Conservation (phyloP, 2,888 invertebrate species). For the Cerceris rybyensis region DNA sequence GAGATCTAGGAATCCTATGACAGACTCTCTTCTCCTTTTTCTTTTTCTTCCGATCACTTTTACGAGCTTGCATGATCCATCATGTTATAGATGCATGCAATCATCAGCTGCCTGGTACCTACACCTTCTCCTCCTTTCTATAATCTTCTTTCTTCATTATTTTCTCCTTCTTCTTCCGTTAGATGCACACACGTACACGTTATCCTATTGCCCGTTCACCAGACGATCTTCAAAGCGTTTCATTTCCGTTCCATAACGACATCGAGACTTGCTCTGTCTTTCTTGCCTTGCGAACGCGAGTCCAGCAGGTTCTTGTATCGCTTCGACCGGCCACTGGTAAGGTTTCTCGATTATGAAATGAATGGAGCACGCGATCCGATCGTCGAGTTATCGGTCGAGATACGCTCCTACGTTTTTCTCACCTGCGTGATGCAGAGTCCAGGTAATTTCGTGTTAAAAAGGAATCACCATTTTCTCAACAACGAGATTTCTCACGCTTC, state of each 20-base stretch:
- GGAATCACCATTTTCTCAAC: no score
- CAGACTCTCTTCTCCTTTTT: slow-evolving; percentile 51
- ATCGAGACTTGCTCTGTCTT: slow-evolving; percentile 28
- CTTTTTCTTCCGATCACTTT: slow-evolving; percentile 59
- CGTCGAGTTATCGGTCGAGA: slow-evolving; percentile 23
- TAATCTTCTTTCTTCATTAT: slow-evolving; percentile 17
- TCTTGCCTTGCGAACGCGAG: slow-evolving; percentile 24
- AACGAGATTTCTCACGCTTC: no score
- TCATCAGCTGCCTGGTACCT: slow-evolving; percentile 50
- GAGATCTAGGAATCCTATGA: slow-evolving; percentile 58
- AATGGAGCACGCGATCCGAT: slow-evolving; percentile 45
- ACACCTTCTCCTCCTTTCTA: slow-evolving; percentile 1
- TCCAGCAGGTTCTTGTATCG: slow-evolving; percentile 37
- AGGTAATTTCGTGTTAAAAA: no score
- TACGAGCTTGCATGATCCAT: slow-evolving; percentile 63
- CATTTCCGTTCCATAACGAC: slow-evolving; percentile 68
- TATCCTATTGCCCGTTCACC: slow-evolving; percentile 33
- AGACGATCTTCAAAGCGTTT: slow-evolving; percentile 55
- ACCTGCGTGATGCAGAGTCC: neutral
- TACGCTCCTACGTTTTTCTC: neutral
- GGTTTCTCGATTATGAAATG: slow-evolving; percentile 34
- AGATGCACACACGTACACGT: slow-evolving; percentile 21
- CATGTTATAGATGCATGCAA: slow-evolving; percentile 64
- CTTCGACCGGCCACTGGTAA: slow-evolving; percentile 7
- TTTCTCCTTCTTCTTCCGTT: slow-evolving; percentile 6